Percentiles rank a stretch among this genome's conserved stretches.
Evolutionary conservation across 2,888 invertebrate genomes (phyloP).

Genomic region (Pemphredon lugubris): DNA sequence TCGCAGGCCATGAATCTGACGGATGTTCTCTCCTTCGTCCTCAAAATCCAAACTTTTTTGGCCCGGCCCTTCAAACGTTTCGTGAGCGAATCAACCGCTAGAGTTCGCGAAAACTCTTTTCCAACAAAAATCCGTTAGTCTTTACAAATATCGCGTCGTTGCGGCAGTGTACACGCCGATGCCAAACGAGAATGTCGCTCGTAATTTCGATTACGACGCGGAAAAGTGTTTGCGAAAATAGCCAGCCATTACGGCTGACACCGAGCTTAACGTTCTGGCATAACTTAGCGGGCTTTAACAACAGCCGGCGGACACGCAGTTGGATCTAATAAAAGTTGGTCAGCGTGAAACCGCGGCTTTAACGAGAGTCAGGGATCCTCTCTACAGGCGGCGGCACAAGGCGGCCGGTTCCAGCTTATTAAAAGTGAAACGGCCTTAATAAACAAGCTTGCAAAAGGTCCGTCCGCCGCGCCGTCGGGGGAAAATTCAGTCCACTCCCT

Average conservation of each 20-base stretch:
- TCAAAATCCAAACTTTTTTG: background rate
- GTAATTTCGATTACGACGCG: constrained; percentile 45
- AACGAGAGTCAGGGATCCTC: constrained; percentile 55
- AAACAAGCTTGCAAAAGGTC: constrained; percentile 67
- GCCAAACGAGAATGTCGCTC: background rate
- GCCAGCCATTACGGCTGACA: constrained; percentile 49
- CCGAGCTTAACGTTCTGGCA: constrained; percentile 58
- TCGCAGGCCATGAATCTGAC: constrained; percentile 47
- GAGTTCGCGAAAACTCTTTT: too few species aligned
- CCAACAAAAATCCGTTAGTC: background rate
- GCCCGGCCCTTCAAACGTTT: too few species aligned
- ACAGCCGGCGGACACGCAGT: constrained; percentile 53
- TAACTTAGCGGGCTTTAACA: constrained; percentile 66
- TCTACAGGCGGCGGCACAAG: constrained; percentile 33
- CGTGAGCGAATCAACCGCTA: too few species aligned
- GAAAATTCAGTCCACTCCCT: constrained; percentile 8
- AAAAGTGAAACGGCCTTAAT: constrained; percentile 76
- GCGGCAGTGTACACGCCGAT: background rate
- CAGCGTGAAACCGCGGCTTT: constrained; percentile 73
- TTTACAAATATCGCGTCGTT: background rate
- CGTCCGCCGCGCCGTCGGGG: constrained; percentile 5
- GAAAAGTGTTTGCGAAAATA: constrained; percentile 53
- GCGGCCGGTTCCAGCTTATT: constrained; percentile 73
- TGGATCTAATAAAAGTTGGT: constrained; percentile 78
- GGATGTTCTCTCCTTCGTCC: too few species aligned